Evolutionary conservation across 2,113 vertebrate species (phyloP), one percentile per base, ranked within the genome.

Genomic region (Gallinago media): DNA sequence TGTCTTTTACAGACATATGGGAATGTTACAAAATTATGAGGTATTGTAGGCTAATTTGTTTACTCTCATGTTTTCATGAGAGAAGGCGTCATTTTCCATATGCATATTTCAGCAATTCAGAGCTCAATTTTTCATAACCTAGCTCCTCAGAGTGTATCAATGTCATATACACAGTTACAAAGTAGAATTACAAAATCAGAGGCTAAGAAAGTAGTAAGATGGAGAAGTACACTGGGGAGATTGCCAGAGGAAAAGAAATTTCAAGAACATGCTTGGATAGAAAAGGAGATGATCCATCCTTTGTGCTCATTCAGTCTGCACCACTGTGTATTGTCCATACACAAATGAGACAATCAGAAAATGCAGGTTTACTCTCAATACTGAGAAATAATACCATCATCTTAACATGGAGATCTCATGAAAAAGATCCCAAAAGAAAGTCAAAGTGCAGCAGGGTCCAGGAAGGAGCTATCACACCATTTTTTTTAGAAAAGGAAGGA

Each of bases 41-140:
- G 32, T 55, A 83, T 65, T 54, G 11, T 25, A 17, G 23, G 12
- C 75, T 95, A 32, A 62, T 94, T 91, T 86, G 58, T 72, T 93
- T 71, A 71, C 36, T 88, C 68, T 23, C 44, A 38, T 38, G 36
- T 38, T 95, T 94, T 74, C 20, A 34, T 29, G 27, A 76, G 58
- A 71, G 59, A 77, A 89, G 29, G 23, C 5, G 0, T 79, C 18
- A 8, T 83, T 74, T 78, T 56, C 89, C 29, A 21, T 62, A 36
- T 26, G 13, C 67, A 7, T 74, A 76, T 84, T 80, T 78, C 56
- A 85, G 40, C 76, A 94, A 29, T 68, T 92, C 55, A 44, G 56
- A 81, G 56, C 47, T 86, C 74, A 46, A 46, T 78, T 92, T 96
- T 86, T 93, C 42, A 73, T 83, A 88, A 76, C 38, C 15, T 27